A percentile compares a stretch with the other conserved stretches of the same genome.
Evolutionary conservation across 2,888 invertebrate species (phyloP).

Genomic region (Lomographa bimaculata): DNA sequence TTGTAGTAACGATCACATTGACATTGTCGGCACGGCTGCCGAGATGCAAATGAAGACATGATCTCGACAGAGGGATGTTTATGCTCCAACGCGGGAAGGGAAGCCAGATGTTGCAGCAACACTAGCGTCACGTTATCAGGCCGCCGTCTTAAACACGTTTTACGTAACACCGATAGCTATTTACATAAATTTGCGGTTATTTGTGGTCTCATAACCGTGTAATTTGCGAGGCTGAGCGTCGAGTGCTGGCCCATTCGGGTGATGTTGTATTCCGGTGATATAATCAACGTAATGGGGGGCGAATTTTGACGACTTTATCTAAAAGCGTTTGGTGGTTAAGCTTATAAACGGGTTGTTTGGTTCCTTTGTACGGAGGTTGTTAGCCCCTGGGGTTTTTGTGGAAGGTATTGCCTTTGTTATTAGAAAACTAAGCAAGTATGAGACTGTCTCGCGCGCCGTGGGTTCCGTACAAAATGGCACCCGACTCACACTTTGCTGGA

Average conservation of each 20-base stretch:
- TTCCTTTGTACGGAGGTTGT: constrained; percentile 5
- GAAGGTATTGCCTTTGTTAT: too few species aligned
- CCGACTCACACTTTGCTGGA: too few species aligned
- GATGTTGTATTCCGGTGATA: constrained; percentile 58
- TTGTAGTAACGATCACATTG: constrained; percentile 60
- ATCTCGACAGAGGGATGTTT: constrained; percentile 65
- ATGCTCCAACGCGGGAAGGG: constrained; percentile 51
- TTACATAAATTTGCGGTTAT: constrained; percentile 78
- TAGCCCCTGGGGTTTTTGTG: constrained; percentile 9
- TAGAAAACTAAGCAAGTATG: too few species aligned
- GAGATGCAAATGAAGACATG: constrained; percentile 76
- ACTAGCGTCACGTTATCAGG: constrained; percentile 66
- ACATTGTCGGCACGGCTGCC: constrained; percentile 54
- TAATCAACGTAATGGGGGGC: constrained; percentile 52
- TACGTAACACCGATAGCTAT: constrained; percentile 71
- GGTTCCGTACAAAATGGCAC: too few species aligned
- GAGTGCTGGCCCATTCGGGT: constrained; percentile 57
- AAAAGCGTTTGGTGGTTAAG: constrained; percentile 44
- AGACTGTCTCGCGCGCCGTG: too few species aligned
- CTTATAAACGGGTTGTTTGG: constrained; percentile 29
- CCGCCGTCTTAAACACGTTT: constrained; percentile 70
- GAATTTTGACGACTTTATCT: constrained; percentile 49
- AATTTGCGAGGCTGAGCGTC: constrained; percentile 63
- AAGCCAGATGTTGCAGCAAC: constrained; percentile 36
- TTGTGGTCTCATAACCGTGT: constrained; percentile 70